Evolutionary conservation across 2,797 vertebrate genomes (phyloP), one percentile per base, ranked within the genome.

Genomic region (Eulemur albifrons): DNA sequence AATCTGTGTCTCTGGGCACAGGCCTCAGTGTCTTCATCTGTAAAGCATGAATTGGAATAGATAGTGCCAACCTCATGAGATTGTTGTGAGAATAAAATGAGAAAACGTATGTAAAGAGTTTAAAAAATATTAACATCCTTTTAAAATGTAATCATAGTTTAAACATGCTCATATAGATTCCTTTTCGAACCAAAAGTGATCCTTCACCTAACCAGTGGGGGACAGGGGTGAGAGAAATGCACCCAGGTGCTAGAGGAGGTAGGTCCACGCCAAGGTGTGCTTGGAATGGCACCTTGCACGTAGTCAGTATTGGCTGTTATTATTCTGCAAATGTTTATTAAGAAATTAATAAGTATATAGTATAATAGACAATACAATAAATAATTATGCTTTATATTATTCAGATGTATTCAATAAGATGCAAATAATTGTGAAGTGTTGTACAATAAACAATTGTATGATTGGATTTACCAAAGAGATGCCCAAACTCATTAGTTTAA

Each of bases 361-460:
- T 54, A 18, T 30, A 77, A 50, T 72, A 77, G 0, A 87, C 7
- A 43, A 25, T 57, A 75, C 9, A 84, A 45, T 76, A 72, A 82
- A 5, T 54, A 50, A 75, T 50, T 81, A 11, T 32, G 57, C 7
- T 27, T 4, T 23, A 73, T 40, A 23, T 61, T 38, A 87, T 38
- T 92, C 15, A 94, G 13, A 69, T 89, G 73, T 83, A 88, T 80
- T 94, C 70, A 90, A 67, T 75, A 25, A 38, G 93, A 54, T 72
- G 52, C 57, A 87, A 82, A 67, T 76, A 75, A 13, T 70, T 97
- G 10, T 12, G 48, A 17, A 67, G 15, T 10, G 30, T 52, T 88
- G 20, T 75, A 67, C 14, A 52, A 72, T 92, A 83, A 80, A 87
- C 2, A 73, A 13, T 65, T 73, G 1, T 87, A 25, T 75, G 57